Conservation (phyloP, 2,113 vertebrate species). For the Reinhardtius hippoglossoides region DNA sequence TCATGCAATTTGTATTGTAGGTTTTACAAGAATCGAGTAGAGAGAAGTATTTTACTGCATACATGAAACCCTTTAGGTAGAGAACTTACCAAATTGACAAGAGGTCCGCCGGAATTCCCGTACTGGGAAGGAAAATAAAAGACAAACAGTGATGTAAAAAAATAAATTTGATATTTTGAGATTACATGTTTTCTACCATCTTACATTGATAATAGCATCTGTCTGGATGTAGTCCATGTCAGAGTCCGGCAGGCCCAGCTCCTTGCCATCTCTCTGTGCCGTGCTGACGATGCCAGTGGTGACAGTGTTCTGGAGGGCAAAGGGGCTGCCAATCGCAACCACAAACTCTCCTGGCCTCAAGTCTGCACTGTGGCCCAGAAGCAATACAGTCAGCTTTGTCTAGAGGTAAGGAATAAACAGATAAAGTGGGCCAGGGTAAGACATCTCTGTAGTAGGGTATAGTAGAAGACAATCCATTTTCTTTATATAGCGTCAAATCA, state of each 20-base stretch:
- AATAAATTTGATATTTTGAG: background rate
- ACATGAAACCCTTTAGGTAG: background rate
- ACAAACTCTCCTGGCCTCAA: conserved; percentile 93
- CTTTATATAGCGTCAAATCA: too few species aligned
- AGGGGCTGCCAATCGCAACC: conserved; percentile 93
- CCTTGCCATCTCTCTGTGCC: conserved; percentile 90
- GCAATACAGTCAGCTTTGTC: conserved; percentile 86
- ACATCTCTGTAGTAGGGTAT: background rate
- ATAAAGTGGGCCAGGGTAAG: background rate
- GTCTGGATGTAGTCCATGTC: conserved; percentile 97
- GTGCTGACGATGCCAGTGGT: conserved; percentile 95
- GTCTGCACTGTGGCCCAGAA: conserved; percentile 90
- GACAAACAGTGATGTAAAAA: background rate
- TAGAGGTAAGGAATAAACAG: conserved; percentile 52
- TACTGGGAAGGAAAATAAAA: conserved; percentile 82
- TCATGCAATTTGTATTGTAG: background rate
- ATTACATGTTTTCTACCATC: conserved; percentile 31
- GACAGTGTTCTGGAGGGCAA: conserved; percentile 94
- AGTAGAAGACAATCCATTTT: too few species aligned
- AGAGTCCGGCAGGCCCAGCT: conserved; percentile 90
- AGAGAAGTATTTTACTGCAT: too few species aligned
- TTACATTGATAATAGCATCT: conserved; percentile 95
- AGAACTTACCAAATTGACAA: conserved; percentile 91
- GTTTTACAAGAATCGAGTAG: too few species aligned
- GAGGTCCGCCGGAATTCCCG: conserved; percentile 94